Base-by-base conservation (phyloP, 1,140 invertebrate species). In the Drosophila setifemur region DNA sequence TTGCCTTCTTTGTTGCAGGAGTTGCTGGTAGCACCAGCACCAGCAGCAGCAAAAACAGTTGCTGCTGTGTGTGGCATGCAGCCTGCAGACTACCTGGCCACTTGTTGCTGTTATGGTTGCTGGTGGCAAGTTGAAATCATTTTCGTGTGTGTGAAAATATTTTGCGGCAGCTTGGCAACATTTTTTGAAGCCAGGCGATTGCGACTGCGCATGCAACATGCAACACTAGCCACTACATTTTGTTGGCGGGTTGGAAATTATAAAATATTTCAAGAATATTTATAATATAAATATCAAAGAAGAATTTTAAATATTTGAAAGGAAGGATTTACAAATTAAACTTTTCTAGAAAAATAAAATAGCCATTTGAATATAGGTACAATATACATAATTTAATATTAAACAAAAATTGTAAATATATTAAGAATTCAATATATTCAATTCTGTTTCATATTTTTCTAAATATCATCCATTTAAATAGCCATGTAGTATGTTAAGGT, bases 21-120 rank as follows among this genome's bases (percentile, higher is more conserved):
- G 58, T 33, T 33, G 58, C 53, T 29, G 55, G 60, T 25, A 44
- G 28, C 58, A 43, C 1, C 50, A 57, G 42, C 57, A 28, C 16
- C 54, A 50, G 43, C 47, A 61, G 31, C 31, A 50, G 61, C 35
- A 70, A 67, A 69, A 75, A 74, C 71, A 67, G 74, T 78, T 78
- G 75, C 76, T 73, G 74, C 73, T 81, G 75, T 86, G 75, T 86
- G 81, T 81, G 82, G 81, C 81, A 86, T 86, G 81, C 73, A 72
- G 57, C 67, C 44, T 21, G 26, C 18, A 37, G 50, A 68, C 75
- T 69, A 55, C 57, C 61, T 81, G 64, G 37, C 68, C 66, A 58
- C 53, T 63, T 66, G 61, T 69, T 76, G 68, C 47, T 47, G 40
- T 64, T 66, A 64, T 67, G 47, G 49, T 54, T 67, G 79, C 52